Base-by-base conservation (phyloP, 2,888 invertebrate species). In the Bhutanitis thaidina region DNA sequence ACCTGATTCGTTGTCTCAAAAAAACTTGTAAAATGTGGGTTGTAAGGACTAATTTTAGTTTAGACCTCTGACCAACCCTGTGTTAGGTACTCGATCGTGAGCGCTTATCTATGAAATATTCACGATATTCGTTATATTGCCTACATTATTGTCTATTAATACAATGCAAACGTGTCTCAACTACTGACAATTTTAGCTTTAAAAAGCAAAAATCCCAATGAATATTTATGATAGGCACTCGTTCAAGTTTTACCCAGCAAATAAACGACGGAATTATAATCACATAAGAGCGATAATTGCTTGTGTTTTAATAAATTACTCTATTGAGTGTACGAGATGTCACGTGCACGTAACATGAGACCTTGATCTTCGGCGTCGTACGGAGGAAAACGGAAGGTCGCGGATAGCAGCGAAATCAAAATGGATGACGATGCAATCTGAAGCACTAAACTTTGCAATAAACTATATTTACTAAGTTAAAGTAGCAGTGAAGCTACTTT, bases 291-390 rank as follows among this genome's bases (percentile, higher is more conserved):
- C 32, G 10, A n/a, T 41, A 27, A 32, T 13, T 5, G 13, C 20
- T 12, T 38, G 15, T 34, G 2, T 32, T 40, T 16, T 14, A 41
- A 29, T 29, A 36, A 40, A 40, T 3, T 20, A 27, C 10, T 14
- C 32, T 30, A 7, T 39, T 30, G 41, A 13, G 29, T 43, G 7
- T 36, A 7, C 10, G 20, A 13, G 30, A 43, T 20, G 16, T 50
- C 49, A 50, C 49, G 49, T 50, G 38, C 25, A 7, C 1, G 15
- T 12, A 1, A 7, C 49, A 38, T 32, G 38, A 20, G 15, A 27
- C 49, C 49, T 50, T 44, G 43, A 38, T 38, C 43, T 43, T 43
- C 41, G 30, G 34, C 16, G 12, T 14, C 41, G 20, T 25, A 13
- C 39, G 40, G 15, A 20, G 47, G 15, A 34, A 34, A 12, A 8